Evolutionary conservation across 2,888 invertebrate species (phyloP), one percentile per base, ranked within the genome.

Genomic region (Pediacus dermestoides): DNA sequence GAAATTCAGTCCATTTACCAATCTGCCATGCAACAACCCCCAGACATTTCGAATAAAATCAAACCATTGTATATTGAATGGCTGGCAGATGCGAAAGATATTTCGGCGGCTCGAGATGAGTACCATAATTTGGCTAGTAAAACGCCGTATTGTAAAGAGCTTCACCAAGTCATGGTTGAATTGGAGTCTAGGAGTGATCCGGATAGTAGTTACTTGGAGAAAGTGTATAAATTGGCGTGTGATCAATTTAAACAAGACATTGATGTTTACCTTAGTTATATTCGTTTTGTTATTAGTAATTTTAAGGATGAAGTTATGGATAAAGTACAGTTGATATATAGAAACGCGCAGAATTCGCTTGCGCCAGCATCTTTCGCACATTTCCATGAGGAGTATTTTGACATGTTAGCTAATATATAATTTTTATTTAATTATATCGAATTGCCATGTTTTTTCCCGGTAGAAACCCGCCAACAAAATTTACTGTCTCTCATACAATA

Each of bases 221-320:
- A 6, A 15, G 37, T n/a, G 38, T 25, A 25, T 12, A 28, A 21
- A 21, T 21, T 32, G 22, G 9, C 9, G 16, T 32, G 32, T 8
- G 22, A 41, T 14, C 44, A 44, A 18, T 42, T 42, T 16, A 42
- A 37, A 6, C 3, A 39, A 9, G 36, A 46, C n/a, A 27, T 33
- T 2, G 39, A 43, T n/a, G 34, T 46, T n/a, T 39, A 34, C 30
- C 18, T 36, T 7, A 14, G 32, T 9, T 39, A 31, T 28, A 39
- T 40, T 10, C n/a, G n/a, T n/a, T n/a, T n/a, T n/a, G n/a, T n/a
- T n/a, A n/a, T n/a, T n/a, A n/a, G n/a, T n/a, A n/a, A n/a, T n/a
- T n/a, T n/a, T n/a, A n/a, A n/a, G n/a, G n/a, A n/a, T n/a, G n/a
- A n/a, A n/a, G n/a, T n/a, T n/a, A n/a, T n/a, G n/a, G n/a, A n/a